Evolutionary conservation across 2,113 vertebrate species (phyloP).

Genomic region (Ammodytes marinus): DNA sequence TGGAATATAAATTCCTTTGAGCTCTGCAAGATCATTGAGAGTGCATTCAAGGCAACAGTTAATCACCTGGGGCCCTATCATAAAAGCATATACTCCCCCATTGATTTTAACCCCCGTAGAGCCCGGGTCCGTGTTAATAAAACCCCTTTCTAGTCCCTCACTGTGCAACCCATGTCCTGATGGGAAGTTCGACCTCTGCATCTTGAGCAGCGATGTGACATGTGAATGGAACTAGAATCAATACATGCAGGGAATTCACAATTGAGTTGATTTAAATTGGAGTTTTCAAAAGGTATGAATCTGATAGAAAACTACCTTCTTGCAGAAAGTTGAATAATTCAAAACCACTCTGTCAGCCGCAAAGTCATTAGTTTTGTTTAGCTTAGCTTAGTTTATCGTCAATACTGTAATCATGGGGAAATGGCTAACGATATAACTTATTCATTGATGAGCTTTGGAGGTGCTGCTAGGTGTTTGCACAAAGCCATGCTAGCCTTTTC

Average conservation of each 20-base stretch:
- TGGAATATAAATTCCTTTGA: slow-evolving; percentile 57
- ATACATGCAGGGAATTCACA: slow-evolving; percentile 17
- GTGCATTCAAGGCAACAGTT: slow-evolving; percentile 66
- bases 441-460: no score
- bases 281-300: not conserved
- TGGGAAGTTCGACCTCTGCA: slow-evolving; percentile 50
- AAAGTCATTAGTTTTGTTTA: not conserved
- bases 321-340: no score
- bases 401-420: not conserved
- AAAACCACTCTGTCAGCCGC: not conserved
- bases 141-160: slow-evolving; percentile 43
- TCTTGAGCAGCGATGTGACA: slow-evolving; percentile 11
- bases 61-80: slow-evolving; percentile 64
- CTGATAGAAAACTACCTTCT: not conserved
- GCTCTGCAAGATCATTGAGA: slow-evolving; percentile 60
- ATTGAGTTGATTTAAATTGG: not conserved
- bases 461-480: no score
- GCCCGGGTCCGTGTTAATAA: slow-evolving; percentile 36
- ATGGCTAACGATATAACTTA: no score
- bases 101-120: slow-evolving; percentile 48
- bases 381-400: not conserved
- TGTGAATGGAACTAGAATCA: slow-evolving; percentile 28
- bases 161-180: slow-evolving; percentile 9
- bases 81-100: slow-evolving; percentile 53
- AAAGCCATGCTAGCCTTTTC: no score